Percentiles rank a stretch among this genome's conserved stretches.
phyloP scores from a whole-genome alignment of 2,113 vertebrate genomes.

The Salvelinus namaycush region DNA sequence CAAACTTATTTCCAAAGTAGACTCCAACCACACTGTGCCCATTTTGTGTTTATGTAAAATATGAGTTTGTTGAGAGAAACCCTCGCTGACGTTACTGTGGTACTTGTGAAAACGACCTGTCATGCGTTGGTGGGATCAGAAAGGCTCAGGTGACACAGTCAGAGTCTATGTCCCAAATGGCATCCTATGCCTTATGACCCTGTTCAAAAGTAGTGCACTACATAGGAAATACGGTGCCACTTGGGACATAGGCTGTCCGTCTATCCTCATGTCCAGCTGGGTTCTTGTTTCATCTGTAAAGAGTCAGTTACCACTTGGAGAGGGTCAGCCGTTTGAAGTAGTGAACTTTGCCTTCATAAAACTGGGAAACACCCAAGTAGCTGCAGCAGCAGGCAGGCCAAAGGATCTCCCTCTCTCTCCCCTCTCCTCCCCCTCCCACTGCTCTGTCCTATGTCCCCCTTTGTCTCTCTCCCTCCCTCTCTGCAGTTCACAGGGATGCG shows the following conservation, averaged over 20 bases:
- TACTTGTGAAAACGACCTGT: slow-evolving; percentile 56
- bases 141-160: slow-evolving; percentile 13
- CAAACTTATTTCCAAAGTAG: slow-evolving; percentile 46
- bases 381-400: slow-evolving; percentile 9
- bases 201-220: too few relatives aligned
- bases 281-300: background rate
- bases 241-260: too few relatives aligned
- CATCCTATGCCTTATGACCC: too few relatives aligned
- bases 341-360: slow-evolving; percentile 48
- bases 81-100: background rate
- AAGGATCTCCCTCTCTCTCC: slow-evolving; percentile 46
- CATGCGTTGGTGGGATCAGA: background rate
- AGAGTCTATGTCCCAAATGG: too few relatives aligned
- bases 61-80: slow-evolving; percentile 16
- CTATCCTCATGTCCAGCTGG: slow-evolving; percentile 17
- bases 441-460: background rate
- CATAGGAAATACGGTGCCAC: too few relatives aligned
- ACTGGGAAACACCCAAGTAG: slow-evolving; percentile 61
- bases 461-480: slow-evolving; percentile 18
- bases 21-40: slow-evolving; percentile 3
- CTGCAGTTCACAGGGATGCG: background rate
- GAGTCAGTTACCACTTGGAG: slow-evolving; percentile 7
- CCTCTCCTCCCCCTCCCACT: slow-evolving; percentile 18
- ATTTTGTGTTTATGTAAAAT: slow-evolving; percentile 43
- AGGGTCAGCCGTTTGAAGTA: slow-evolving; percentile 48